Percentiles rank a stretch among this genome's conserved stretches.
Evolutionary conservation across 2,888 invertebrate genomes (phyloP).

Genomic region (Allophyes oxyacanthae): DNA sequence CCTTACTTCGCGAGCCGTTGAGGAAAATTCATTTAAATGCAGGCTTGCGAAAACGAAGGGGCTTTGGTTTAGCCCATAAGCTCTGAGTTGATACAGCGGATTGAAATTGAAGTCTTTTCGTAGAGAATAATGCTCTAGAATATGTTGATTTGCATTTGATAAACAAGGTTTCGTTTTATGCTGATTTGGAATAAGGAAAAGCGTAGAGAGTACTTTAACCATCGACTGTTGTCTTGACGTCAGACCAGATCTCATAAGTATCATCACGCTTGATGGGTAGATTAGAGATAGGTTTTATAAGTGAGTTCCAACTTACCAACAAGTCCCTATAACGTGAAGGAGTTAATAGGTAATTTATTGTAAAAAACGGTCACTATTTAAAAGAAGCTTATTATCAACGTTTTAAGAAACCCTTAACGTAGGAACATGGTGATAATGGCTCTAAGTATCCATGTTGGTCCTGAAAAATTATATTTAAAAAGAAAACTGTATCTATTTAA

Average conservation of each 20-base stretch:
- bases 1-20: slow-evolving; percentile 42
- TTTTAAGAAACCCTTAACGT: no score
- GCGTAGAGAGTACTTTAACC: background rate
- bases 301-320: no score
- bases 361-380: no score
- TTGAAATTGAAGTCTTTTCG: slow-evolving; percentile 51
- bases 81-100: slow-evolving; percentile 50
- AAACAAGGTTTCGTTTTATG: slow-evolving; percentile 13
- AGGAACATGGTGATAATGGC: no score
- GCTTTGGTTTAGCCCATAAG: slow-evolving; percentile 58
- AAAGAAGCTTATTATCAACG: no score
- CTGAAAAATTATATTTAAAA: no score
- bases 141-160: slow-evolving; percentile 34
- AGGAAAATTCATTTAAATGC: slow-evolving; percentile 54
- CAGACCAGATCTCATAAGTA: background rate
- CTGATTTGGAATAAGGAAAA: background rate
- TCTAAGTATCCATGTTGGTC: no score
- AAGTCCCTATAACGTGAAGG: no score
- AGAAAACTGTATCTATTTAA: no score
- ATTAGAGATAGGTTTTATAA: no score
- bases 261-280: background rate
- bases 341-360: no score
- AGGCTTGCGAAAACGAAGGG: slow-evolving; percentile 41
- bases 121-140: slow-evolving; percentile 33
- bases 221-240: background rate